Evolutionary conservation across 2,888 invertebrate species (phyloP).

Genomic region (Drosophila longiperda): DNA sequence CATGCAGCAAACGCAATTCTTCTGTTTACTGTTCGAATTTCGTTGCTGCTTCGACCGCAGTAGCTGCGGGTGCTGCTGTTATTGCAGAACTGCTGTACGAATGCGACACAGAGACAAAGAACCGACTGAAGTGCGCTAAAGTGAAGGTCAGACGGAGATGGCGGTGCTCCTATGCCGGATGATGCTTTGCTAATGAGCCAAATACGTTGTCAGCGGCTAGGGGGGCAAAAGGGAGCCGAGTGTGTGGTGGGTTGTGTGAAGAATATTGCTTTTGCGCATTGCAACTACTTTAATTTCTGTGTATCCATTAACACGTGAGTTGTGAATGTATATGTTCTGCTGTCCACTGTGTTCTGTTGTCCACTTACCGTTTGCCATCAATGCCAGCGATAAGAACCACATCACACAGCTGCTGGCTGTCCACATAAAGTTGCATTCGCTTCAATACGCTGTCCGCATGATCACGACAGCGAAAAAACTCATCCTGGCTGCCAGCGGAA

Average conservation of each 20-base stretch:
- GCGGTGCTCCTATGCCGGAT: conserved; percentile 33
- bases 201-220: conserved; percentile 16
- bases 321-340: neutral
- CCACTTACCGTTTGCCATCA: conserved; percentile 87
- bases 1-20: conserved; percentile 55
- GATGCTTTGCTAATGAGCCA: conserved; percentile 61
- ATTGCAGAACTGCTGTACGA: conserved; percentile 34
- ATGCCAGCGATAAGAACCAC: conserved; percentile 93
- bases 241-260: neutral
- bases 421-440: conserved; percentile 93
- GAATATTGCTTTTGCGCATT: conserved; percentile 47
- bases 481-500: conserved; percentile 90
- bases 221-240: neutral
- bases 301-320: conserved; percentile 2
- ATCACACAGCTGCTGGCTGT: conserved; percentile 94
- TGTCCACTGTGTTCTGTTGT: neutral
- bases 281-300: conserved; percentile 53
- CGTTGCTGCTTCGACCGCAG: conserved; percentile 46
- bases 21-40: conserved; percentile 62
- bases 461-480: conserved; percentile 90
- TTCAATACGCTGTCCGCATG: conserved; percentile 93
- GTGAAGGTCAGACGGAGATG: conserved; percentile 64
- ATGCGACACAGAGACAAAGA: conserved; percentile 70
- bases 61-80: conserved; percentile 12
- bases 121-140: conserved; percentile 56